Evolutionary conservation across 1,140 invertebrate species (phyloP).

Genomic region (Galleria mellonella): DNA sequence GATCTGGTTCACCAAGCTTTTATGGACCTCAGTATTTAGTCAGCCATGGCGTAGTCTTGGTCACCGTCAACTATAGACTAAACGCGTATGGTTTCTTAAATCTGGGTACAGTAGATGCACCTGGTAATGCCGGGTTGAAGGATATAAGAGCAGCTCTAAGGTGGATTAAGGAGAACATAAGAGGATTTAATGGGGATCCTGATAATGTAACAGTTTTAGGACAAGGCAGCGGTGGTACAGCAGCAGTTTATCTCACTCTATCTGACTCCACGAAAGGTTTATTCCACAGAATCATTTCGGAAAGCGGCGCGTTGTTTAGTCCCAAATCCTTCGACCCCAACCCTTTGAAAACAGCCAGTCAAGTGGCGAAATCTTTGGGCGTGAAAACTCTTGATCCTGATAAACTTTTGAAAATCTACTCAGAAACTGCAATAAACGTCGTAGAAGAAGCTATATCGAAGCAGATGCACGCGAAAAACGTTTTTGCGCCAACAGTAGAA

Average conservation of each 20-base stretch:
- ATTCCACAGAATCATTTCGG: slow-evolving; percentile 72
- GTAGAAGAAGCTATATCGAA: slow-evolving; percentile 56
- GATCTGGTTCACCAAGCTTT: slow-evolving; percentile 65
- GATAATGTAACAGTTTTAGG: slow-evolving; percentile 78
- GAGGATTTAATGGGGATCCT: slow-evolving; percentile 79
- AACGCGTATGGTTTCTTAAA: slow-evolving; percentile 80
- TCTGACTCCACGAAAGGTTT: slow-evolving; percentile 76
- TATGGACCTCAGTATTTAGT: slow-evolving; percentile 74
- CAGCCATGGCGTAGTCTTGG: slow-evolving; percentile 71
- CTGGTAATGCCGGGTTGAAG: slow-evolving; percentile 61
- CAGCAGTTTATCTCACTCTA: slow-evolving; percentile 74
- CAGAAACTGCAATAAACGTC: slow-evolving; percentile 29
- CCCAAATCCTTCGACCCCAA: slow-evolving; percentile 48
- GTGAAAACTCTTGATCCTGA: slow-evolving; percentile 35
- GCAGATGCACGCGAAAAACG: slow-evolving; percentile 54
- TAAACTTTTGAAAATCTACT: slow-evolving; percentile 40
- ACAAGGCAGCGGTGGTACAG: slow-evolving; percentile 77
- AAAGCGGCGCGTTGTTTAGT: slow-evolving; percentile 46
- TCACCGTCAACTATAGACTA: slow-evolving; percentile 75
- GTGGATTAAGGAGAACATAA: slow-evolving; percentile 80
- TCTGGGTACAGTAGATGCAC: slow-evolving; percentile 70
- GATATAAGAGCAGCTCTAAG: slow-evolving; percentile 78
- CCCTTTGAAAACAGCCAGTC: slow-evolving; percentile 44
- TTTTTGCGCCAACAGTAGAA: slow-evolving; percentile 71
- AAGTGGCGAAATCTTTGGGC: slow-evolving; percentile 53